phyloP scores from a whole-genome alignment of 2,888 invertebrate genomes.

The Elegia similella region DNA sequence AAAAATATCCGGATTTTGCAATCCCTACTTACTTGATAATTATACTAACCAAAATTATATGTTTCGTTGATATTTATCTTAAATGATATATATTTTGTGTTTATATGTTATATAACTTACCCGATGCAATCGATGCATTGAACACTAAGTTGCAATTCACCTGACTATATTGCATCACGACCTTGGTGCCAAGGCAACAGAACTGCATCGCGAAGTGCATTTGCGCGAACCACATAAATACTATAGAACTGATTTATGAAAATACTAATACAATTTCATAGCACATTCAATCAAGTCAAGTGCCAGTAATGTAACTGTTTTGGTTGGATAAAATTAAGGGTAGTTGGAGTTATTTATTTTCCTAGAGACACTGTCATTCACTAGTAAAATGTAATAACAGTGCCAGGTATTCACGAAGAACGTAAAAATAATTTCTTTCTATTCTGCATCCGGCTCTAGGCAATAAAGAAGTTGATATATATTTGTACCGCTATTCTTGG shows the following conservation, averaged over 20 bases:
- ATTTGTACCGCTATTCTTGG: conserved; percentile 18
- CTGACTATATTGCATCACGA: conserved; percentile 68
- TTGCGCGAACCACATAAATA: conserved; percentile 44
- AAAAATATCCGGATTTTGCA: too few species aligned
- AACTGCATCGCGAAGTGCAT: conserved; percentile 62
- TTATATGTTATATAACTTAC: too few species aligned
- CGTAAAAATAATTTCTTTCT: conserved; percentile 5
- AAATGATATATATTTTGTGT: too few species aligned
- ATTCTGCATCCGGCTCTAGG: conserved; percentile 13
- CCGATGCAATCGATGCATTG: conserved; percentile 65
- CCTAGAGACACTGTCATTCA: not conserved
- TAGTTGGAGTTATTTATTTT: too few species aligned
- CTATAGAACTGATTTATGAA: conserved; percentile 20
- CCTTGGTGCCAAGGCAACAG: conserved; percentile 70
- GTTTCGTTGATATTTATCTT: too few species aligned
- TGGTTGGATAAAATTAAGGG: too few species aligned
- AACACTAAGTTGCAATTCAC: conserved; percentile 55
- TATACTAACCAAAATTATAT: too few species aligned
- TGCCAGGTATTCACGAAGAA: not conserved
- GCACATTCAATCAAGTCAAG: too few species aligned
- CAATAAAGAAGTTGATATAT: conserved; percentile 14
- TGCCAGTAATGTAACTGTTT: too few species aligned
- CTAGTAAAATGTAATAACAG: not conserved
- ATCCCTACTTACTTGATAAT: too few species aligned
- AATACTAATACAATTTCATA: not conserved